A percentile compares a stretch with the other conserved stretches of the same genome.
Conservation (phyloP, 2,113 vertebrate species). For the Amia ocellicauda region DNA sequence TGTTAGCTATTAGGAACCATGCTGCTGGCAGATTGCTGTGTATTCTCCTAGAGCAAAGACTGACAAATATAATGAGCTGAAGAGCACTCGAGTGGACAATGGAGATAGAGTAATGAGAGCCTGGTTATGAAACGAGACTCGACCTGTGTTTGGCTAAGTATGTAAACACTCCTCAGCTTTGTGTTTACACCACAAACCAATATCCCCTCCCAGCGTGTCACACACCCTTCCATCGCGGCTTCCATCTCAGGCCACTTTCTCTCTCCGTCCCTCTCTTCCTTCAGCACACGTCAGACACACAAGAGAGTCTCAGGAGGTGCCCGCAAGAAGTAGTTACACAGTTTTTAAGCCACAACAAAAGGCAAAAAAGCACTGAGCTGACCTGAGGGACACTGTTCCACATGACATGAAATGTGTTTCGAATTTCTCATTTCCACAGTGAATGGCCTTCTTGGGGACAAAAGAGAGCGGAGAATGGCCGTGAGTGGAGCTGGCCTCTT, state of each 20-base stretch:
- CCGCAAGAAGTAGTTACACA: too few relatives aligned
- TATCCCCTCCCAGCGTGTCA: too few relatives aligned
- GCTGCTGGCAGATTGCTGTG: too few relatives aligned
- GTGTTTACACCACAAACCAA: too few relatives aligned
- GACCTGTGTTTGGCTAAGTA: not conserved
- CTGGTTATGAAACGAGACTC: constrained; percentile 1
- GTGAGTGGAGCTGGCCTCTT: not conserved
- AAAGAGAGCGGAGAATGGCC: not conserved
- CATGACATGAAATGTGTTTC: constrained; percentile 8
- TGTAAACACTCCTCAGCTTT: constrained; percentile 7
- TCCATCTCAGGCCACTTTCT: too few relatives aligned
- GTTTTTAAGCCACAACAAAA: too few relatives aligned
- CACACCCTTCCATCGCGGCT: too few relatives aligned
- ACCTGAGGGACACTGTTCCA: not conserved
- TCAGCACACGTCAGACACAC: too few relatives aligned
- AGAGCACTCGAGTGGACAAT: not conserved
- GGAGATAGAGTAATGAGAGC: not conserved
- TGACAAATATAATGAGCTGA: not conserved
- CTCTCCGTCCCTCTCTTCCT: too few relatives aligned
- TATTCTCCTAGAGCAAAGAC: too few relatives aligned
- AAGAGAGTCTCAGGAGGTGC: too few relatives aligned
- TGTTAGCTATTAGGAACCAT: too few relatives aligned
- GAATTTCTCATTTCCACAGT: constrained; percentile 13
- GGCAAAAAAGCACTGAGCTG: not conserved
- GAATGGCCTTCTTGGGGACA: constrained; percentile 25